Base-by-base conservation (phyloP, 1,140 invertebrate genomes). In the Anoplolepis gracilipes region DNA sequence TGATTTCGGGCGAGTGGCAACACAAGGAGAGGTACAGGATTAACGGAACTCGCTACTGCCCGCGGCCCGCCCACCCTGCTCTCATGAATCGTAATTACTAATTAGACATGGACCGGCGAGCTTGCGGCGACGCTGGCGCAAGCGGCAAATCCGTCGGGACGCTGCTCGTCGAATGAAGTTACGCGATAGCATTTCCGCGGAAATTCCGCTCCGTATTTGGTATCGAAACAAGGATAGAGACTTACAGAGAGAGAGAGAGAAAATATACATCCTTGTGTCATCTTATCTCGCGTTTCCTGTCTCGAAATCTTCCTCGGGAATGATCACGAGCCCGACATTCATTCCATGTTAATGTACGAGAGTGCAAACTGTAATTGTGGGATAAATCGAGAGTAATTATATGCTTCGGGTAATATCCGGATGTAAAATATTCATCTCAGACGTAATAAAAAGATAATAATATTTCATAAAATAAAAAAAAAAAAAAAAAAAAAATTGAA, bases 21-120 rank as follows among this genome's bases (percentile, higher is more conserved):
- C 75, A 33, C 75, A 64, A 62, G 67, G 22, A 85, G 42, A 67
- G 30, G 2, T 4, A 19, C 28, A 28, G 36, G 65, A 85, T 85
- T 87, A 85, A 86, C 57, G 77, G 76, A 70, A 57, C 76, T 70
- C n/a, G 25, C 30, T 30, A 4, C n/a, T 5, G 25, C 33, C 30
- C 19, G 16, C 30, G 3, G 3, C 16, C 33, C 30, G 28, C 42
- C 16, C 22, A 19, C 6, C 46, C 46, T 11, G 22, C 72, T 87
- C 57, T 78, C 69, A 84, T 85, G 87, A 88, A 88, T 88, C 61
- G 86, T 88, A 87, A 88, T 88, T 87, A 78, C 76, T 87, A 85
- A 88, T 87, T 88, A 85, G 82, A 85, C 73, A 72, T 72, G 78
- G 79, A 49, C 76, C 25, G 75, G 13, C 61, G 53, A 67, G 49